Base-by-base conservation (phyloP, 2,797 vertebrate genomes). In the Odontamblyopus lacepedii region DNA sequence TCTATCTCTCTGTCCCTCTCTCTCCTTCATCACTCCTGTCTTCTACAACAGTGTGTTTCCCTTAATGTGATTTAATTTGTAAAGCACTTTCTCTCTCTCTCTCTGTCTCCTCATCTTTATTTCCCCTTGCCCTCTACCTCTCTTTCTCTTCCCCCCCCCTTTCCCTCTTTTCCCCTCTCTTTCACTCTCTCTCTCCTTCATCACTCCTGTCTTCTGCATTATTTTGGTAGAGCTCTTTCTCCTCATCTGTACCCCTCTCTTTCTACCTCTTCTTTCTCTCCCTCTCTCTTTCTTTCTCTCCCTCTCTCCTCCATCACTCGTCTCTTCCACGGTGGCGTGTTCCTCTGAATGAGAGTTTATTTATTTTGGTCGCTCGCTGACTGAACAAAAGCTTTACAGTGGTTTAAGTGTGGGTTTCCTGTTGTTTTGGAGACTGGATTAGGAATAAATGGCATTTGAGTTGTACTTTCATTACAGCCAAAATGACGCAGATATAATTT, bases 331-430 rank as follows among this genome's bases (percentile, higher is more conserved):
- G 15, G 16, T 5, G 48, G 67, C 56, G 57, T 29, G 44, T 15
- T 41, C 26, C 55, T 75, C 15, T 62, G 32, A 51, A 48, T 69
- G 38, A 26, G 41, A 44, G 41, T 53, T 23, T 66, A 38, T 74
- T 77, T 30, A 50, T 29, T 59, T n/a, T 44, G 9, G 50, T 61
- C 18, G 51, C 19, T 6, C 55, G 29, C 26, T 55, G 18, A 35
- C 19, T 55, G 60, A 59, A n/a, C 1, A 4, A 23, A 6, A 38
- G 23, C 15, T n/a, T 66, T 35, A 63, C 23, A 59, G 26, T 65
- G 6, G n/a, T 50, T 44, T 0, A 44, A 35, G 26, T 51, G 1
- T 64, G 4, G 4, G 12, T 9, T n/a, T 44, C 44, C 50, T 32
- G 27, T 67, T 55, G 19, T 13, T n/a, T 13, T 55, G 27, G 51